Percentiles rank a stretch among this genome's conserved stretches.
Evolutionary conservation across 2,888 invertebrate genomes (phyloP).

Genomic region (Eupithecia subumbrata): DNA sequence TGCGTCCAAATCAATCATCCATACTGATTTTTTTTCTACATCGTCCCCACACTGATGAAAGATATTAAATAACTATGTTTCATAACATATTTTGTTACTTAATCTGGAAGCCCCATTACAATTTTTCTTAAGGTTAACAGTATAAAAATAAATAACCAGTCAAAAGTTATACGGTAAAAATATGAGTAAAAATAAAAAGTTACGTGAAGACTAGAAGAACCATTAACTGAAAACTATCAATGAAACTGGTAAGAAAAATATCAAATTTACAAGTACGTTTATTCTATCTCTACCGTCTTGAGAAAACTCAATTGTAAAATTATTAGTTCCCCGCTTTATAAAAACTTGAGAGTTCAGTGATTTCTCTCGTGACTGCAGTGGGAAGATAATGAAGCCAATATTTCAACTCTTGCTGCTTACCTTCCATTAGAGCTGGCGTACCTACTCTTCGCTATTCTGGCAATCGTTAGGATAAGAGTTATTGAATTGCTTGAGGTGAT

Average conservation of each 20-base stretch:
- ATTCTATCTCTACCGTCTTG: neutral
- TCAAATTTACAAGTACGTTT: neutral
- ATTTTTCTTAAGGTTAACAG: neutral
- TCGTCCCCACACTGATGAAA: too few species aligned
- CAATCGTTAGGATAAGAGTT: conserved; percentile 73
- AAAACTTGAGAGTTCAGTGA: conserved; percentile 4
- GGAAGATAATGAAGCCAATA: conserved; percentile 44
- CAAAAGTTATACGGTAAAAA: neutral
- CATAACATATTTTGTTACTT: too few species aligned
- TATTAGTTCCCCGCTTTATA: neutral
- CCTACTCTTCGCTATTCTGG: conserved; percentile 28
- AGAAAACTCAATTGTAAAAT: neutral
- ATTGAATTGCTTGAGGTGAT: conserved; percentile 75
- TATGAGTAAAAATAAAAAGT: neutral
- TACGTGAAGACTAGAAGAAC: neutral
- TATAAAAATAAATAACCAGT: neutral
- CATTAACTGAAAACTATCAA: neutral
- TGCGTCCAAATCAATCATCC: too few species aligned
- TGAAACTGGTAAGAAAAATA: neutral
- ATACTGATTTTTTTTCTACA: too few species aligned
- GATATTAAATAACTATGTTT: too few species aligned
- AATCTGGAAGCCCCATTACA: too few species aligned
- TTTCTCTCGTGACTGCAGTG: conserved; percentile 15
- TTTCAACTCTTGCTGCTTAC: conserved; percentile 43
- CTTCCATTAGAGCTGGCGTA: conserved; percentile 56